Base-by-base conservation (phyloP, 2,797 vertebrate genomes). In the Microcaecilia unicolor region DNA sequence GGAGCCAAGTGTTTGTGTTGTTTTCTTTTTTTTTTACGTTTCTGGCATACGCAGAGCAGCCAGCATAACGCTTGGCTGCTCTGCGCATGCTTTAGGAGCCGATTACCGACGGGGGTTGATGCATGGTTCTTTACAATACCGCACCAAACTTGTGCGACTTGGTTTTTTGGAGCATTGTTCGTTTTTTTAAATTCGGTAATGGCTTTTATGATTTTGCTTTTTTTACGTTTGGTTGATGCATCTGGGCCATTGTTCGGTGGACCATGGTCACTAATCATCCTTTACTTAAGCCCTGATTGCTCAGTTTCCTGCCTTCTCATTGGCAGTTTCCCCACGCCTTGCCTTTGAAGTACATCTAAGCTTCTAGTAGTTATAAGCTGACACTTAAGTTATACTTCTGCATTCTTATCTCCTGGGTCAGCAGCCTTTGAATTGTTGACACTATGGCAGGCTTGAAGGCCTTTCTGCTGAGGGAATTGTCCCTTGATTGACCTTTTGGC, bases 341-440 rank as follows among this genome's bases (percentile, higher is more conserved):
- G 29, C 49, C 75, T 79, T 75, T 81, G 77, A 79, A 74, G 75
- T 65, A 44, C 20, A 9, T 51, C 51, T 31, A 34, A 55, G 61
- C 58, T 37, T 31, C 39, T 37, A 8, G 62, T 21, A 54, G 65
- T 55, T 65, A 32, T 15, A 55, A 28, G 64, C 31, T 42, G 67
- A 59, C 62, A 38, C 64, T 31, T 36, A 11, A 43, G 61, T 62
- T 42, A 58, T 61, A 62, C 64, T 61, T 75, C 68, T 34, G 28
- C 44, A 52, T 70, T 80, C 76, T 65, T 67, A 16, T 61, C 72
- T 67, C 66, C 72, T 67, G 66, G 35, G 53, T 55, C 48, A 58
- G 55, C 3, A 49, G 65, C 51, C 72, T 79, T 62, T 70, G 72
- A 78, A 54, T 50, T 28, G 5, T 44, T 70, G 72, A 75, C 75